These are phyloP conservation scores for Chascanopsetta lugubris DNA, from an alignment of 2,113 vertebrate species.

Conservation along the genomic window DNA sequence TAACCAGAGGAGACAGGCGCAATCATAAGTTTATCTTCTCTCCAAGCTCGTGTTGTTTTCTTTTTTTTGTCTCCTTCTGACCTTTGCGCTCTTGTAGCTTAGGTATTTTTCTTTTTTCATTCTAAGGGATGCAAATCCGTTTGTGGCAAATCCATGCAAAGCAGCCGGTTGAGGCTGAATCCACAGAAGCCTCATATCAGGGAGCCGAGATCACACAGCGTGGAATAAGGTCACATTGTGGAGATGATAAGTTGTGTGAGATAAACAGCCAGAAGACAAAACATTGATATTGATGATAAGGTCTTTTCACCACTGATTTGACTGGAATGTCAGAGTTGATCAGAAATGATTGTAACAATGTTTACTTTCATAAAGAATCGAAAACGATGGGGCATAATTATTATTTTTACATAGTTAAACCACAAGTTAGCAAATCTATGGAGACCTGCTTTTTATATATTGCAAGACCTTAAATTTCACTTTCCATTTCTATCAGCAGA, in stretches of 20 bases:
- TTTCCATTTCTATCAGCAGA: too few relatives aligned
- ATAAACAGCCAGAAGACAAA: conserved; percentile 2
- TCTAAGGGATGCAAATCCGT: conserved; percentile 67
- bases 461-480: too few relatives aligned
- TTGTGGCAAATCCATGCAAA: conserved; percentile 70
- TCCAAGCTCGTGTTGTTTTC: background rate
- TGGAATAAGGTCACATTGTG: conserved; percentile 43
- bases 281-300: background rate
- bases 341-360: background rate
- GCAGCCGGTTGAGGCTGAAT: conserved; percentile 43
- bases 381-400: too few relatives aligned
- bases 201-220: conserved; percentile 21
- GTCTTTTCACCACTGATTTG: conserved; percentile 1
- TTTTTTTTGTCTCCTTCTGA: conserved; percentile 28
- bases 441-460: too few relatives aligned
- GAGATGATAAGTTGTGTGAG: conserved; percentile 1
- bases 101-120: conserved; percentile 34
- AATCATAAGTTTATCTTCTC: conserved; percentile 20
- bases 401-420: too few relatives aligned
- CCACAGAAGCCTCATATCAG: conserved; percentile 46
- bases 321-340: conserved; percentile 17
- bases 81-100: conserved; percentile 37
- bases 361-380: background rate
- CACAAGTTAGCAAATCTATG: too few relatives aligned
- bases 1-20: conserved; percentile 14